Conservation (phyloP, 2,797 vertebrate species). For the Lithobates sylvaticus region DNA sequence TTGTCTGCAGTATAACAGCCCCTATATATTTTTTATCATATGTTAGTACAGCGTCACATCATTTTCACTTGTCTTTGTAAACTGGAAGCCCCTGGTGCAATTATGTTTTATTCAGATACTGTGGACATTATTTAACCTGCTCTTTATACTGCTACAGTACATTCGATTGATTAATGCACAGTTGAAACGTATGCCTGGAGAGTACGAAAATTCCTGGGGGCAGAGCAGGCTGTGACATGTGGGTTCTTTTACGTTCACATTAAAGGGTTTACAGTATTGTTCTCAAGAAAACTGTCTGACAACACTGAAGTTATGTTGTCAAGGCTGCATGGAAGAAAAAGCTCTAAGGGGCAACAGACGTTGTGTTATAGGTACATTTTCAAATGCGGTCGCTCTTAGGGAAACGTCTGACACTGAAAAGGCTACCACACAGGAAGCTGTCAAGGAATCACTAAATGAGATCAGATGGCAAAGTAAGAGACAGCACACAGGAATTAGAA, state of each 20-base stretch:
- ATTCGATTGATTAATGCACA: conserved; percentile 37
- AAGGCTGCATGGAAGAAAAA: conserved; percentile 11
- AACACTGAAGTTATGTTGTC: conserved; percentile 14
- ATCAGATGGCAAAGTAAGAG: conserved; percentile 53
- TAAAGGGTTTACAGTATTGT: conserved; percentile 40
- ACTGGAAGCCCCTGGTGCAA: background rate
- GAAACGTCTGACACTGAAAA: conserved; percentile 37
- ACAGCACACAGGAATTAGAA: conserved; percentile 53
- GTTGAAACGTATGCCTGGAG: conserved; percentile 45
- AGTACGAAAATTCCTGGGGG: conserved; percentile 38
- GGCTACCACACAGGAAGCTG: conserved; percentile 60
- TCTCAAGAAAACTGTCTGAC: conserved; percentile 10
- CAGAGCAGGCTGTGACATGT: conserved; percentile 50
- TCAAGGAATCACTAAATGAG: conserved; percentile 54
- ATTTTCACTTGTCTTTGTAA: background rate
- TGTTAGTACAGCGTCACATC: background rate
- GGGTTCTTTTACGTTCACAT: conserved; percentile 1
- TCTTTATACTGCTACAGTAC: conserved; percentile 20
- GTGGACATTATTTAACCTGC: background rate
- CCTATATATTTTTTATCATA: background rate
- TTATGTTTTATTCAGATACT: conserved; percentile 16
- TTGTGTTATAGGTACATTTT: conserved; percentile 21
- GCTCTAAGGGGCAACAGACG: conserved; percentile 31
- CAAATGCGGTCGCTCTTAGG: conserved; percentile 23
- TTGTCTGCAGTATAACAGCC: no score